Percentiles rank a stretch among this genome's conserved stretches.
phyloP scores from a whole-genome alignment of 2,797 vertebrate genomes.

The Protosalanx chinensis region DNA sequence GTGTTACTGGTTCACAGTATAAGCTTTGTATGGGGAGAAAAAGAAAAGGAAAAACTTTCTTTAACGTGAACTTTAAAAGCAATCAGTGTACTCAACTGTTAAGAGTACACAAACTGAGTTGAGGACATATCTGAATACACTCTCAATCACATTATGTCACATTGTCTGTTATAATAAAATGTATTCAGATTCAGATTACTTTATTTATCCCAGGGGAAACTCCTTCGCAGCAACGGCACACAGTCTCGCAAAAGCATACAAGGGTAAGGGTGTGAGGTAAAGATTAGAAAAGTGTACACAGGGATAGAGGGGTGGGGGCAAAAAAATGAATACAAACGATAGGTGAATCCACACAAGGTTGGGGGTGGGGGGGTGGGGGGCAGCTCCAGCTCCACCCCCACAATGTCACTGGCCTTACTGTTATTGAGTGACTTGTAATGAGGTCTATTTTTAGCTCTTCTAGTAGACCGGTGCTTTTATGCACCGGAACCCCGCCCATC shows the following conservation, averaged over 20 bases:
- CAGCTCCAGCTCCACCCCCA: no score
- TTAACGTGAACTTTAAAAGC: neutral
- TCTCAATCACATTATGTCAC: slow-evolving; percentile 37
- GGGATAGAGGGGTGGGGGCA: no score
- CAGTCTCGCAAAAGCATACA: no score
- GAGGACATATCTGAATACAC: slow-evolving; percentile 11
- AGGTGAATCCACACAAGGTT: no score
- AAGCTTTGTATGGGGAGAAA: slow-evolving; percentile 26
- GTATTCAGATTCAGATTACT: no score
- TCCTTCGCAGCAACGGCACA: no score
- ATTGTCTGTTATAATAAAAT: slow-evolving; percentile 3
- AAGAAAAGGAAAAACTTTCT: neutral
- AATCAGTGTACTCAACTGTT: neutral
- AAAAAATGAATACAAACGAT: no score
- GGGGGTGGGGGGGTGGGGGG: no score
- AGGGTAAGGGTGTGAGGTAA: no score
- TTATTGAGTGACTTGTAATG: slow-evolving; percentile 19
- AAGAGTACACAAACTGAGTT: slow-evolving; percentile 12
- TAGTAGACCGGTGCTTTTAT: slow-evolving; percentile 62
- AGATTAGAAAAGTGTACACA: no score
- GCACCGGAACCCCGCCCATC: slow-evolving; percentile 61
- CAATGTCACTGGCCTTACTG: neutral
- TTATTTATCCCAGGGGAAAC: no score
- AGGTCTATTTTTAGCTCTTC: slow-evolving; percentile 68
- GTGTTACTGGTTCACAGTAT: slow-evolving; percentile 22